Evolutionary conservation across 2,888 invertebrate species (phyloP).

Genomic region (Agonopterix heracliana): DNA sequence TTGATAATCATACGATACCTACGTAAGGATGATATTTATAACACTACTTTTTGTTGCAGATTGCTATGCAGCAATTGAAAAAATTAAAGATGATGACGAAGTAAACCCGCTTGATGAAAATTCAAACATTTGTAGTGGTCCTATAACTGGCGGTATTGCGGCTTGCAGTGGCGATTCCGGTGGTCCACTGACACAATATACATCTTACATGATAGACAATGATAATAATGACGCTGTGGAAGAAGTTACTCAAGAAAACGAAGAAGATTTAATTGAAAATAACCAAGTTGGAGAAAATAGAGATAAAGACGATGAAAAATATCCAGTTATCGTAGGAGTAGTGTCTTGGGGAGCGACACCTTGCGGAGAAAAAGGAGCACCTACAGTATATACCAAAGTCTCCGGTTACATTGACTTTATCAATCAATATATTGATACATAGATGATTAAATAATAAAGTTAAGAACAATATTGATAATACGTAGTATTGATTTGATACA

Average conservation of each 20-base stretch:
- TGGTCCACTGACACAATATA: constrained; percentile 61
- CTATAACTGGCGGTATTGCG: constrained; percentile 60
- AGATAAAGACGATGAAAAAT: constrained; percentile 16
- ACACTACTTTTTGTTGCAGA: constrained; percentile 32
- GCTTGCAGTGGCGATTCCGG: constrained; percentile 76
- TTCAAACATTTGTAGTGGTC: constrained; percentile 74
- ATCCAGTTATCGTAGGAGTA: constrained; percentile 61
- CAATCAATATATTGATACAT: constrained; percentile 30
- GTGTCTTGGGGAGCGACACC: constrained; percentile 75
- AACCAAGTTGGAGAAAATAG: constrained; percentile 12
- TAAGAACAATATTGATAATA: no score
- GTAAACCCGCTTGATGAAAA: constrained; percentile 52
- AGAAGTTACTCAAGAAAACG: constrained; percentile 2
- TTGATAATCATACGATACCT: no score
- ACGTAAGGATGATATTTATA: no score
- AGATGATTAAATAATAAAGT: neutral
- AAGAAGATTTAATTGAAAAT: constrained; percentile 14
- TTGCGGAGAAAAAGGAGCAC: constrained; percentile 67
- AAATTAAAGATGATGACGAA: constrained; percentile 43
- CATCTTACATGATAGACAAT: constrained; percentile 14
- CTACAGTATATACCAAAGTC: constrained; percentile 73
- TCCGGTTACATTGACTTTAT: constrained; percentile 66
- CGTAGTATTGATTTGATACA: no score
- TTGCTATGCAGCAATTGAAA: constrained; percentile 55
- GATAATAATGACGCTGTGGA: neutral